phyloP scores from a whole-genome alignment of 2,113 vertebrate species.

The Antechinus flavipes region DNA sequence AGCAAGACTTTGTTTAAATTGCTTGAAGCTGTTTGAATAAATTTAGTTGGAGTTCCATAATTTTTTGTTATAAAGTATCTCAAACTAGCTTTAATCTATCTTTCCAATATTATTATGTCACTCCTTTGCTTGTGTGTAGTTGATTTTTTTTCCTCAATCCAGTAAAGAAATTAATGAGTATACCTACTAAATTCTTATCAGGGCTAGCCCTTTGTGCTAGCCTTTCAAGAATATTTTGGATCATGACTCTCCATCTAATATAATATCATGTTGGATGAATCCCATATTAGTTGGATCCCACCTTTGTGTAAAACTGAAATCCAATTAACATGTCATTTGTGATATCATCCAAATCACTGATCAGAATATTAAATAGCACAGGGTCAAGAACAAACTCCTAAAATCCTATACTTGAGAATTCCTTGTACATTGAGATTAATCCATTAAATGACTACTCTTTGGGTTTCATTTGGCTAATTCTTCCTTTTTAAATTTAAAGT shows the following conservation, averaged over 20 bases:
- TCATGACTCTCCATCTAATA: neutral
- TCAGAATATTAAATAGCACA: neutral
- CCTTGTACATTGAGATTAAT: neutral
- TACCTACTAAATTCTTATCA: neutral
- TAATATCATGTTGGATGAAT: too few relatives aligned
- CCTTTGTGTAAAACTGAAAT: neutral
- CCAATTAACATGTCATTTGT: neutral
- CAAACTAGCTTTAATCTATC: neutral
- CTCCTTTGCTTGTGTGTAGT: neutral
- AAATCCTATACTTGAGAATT: neutral
- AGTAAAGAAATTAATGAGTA: neutral
- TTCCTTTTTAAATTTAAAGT: too few relatives aligned
- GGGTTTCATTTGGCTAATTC: neutral
- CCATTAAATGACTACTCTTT: neutral
- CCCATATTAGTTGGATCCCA: neutral
- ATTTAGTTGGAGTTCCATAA: neutral
- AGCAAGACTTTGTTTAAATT: neutral
- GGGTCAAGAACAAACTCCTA: neutral
- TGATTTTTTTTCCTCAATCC: neutral
- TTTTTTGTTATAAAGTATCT: neutral
- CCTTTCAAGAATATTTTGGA: neutral
- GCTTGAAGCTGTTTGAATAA: neutral
- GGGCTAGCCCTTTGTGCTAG: neutral
- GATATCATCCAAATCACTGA: neutral
- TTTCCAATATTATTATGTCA: neutral